Conservation (phyloP, 2,888 invertebrate species). For the Drosophila quasianomalipes region DNA sequence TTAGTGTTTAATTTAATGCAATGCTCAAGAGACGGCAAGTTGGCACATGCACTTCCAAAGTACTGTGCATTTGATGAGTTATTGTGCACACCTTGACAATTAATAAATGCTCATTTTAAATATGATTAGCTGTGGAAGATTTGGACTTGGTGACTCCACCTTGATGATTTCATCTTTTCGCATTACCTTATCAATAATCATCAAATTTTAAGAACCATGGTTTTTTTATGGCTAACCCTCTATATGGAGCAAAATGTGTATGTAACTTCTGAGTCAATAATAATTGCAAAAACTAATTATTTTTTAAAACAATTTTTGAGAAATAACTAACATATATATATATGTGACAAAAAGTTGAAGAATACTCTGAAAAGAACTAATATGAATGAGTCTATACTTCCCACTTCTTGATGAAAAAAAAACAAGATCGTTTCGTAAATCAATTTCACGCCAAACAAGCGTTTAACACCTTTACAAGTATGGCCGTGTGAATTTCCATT, state of each 20-base stretch:
- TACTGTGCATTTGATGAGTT: not conserved
- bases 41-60: not conserved
- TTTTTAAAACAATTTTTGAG: not conserved
- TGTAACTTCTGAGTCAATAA: not conserved
- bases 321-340: not conserved
- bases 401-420: not conserved
- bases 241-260: not conserved
- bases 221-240: not conserved
- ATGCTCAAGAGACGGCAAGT: constrained; percentile 6
- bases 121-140: not conserved
- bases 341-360: not conserved
- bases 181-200: too few relatives aligned
- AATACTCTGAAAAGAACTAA: not conserved
- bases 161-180: not conserved
- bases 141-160: not conserved
- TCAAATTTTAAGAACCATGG: not conserved
- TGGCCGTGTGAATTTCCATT: constrained; percentile 83
- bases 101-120: not conserved
- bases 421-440: constrained; percentile 58
- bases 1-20: constrained; percentile 13
- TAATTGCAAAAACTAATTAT: not conserved
- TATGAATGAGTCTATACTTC: too few relatives aligned
- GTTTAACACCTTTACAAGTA: too few relatives aligned
- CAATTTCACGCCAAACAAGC: constrained; percentile 79
- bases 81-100: not conserved